These are phyloP conservation scores for Pheosia gnoma DNA, from an alignment of 2,888 invertebrate genomes.

Conservation along the genomic window DNA sequence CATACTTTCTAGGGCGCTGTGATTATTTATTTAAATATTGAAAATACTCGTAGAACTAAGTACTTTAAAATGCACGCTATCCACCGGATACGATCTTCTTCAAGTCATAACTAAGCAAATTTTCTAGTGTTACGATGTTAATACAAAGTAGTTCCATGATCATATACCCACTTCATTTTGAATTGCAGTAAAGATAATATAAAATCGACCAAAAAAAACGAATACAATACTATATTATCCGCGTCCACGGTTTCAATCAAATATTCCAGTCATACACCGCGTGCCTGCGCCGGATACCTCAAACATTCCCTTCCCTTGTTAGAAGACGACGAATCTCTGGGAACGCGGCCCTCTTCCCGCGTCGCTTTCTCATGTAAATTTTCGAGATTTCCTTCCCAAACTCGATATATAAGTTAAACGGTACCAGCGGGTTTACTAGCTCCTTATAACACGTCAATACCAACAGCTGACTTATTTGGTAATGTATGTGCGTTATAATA, in stretches of 20 bases:
- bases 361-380: constrained; percentile 77
- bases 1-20: constrained; percentile 4
- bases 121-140: no score
- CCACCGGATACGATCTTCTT: no score
- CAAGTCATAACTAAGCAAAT: no score
- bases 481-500: not conserved
- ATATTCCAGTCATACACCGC: constrained; percentile 68
- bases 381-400: constrained; percentile 69
- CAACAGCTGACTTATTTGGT: constrained; percentile 16
- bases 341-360: constrained; percentile 57
- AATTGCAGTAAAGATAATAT: not conserved
- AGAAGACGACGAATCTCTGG: constrained; percentile 54
- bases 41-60: no score
- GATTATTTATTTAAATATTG: no score
- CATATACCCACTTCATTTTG: no score
- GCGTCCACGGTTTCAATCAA: constrained; percentile 71
- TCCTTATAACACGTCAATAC: constrained; percentile 32
- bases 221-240: constrained; percentile 61
- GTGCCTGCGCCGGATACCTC: constrained; percentile 67
- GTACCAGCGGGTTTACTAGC: constrained; percentile 45
- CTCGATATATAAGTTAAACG: constrained; percentile 71
- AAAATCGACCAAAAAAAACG: constrained; percentile 1
- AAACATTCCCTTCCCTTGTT: constrained; percentile 75
- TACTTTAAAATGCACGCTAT: no score
- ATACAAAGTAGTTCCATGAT: no score